Evolutionary conservation across 2,888 invertebrate species (phyloP), one percentile per base, ranked within the genome.

Genomic region (Habroteleia sp.): DNA sequence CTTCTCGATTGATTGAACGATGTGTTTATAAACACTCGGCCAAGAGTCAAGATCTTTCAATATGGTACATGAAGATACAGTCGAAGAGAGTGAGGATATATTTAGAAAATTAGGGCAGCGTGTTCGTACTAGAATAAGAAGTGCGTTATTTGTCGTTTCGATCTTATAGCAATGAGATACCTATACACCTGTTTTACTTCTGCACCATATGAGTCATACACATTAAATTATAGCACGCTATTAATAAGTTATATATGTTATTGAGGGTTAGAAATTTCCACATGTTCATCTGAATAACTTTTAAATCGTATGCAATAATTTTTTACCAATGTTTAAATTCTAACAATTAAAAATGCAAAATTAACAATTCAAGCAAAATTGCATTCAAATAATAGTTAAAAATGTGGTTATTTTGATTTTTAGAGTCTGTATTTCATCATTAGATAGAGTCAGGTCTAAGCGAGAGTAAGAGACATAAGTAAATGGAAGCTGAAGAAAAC

Each of bases 91-190:
- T 79, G 72, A 46, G 69, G 48, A 29, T 85, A 85, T 83, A 84
- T 86, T 83, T 87, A 87, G 87, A 85, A 81, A 87, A 86, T 85
- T 87, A 79, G 87, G 84, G 79, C 87, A 85, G 77, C 79, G 79
- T 77, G 77, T 56, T 74, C 60, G 60, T 72, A 71, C 77, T 52
- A 69, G 73, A 77, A 74, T 72, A 68, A 62, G 74, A 66, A 63
- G 74, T 68, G 35, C 74, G 68, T 77, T 73, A 68, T 72, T 74
- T 63, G 71, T 74, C 76, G 69, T 60, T 74, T 54, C 65, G 71
- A 76, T 65, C 66, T 52, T 39, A 33, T 33, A 71, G 65, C 54
- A 63, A 75, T 63, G 41, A 60, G 69, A 58, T 75, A 65, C 41
- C 69, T 46, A 71, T 76, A 76, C 65, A 66, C 69, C 76, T 76